phyloP scores from a whole-genome alignment of 2,888 invertebrate species.

The Pharmacophagus antenor region DNA sequence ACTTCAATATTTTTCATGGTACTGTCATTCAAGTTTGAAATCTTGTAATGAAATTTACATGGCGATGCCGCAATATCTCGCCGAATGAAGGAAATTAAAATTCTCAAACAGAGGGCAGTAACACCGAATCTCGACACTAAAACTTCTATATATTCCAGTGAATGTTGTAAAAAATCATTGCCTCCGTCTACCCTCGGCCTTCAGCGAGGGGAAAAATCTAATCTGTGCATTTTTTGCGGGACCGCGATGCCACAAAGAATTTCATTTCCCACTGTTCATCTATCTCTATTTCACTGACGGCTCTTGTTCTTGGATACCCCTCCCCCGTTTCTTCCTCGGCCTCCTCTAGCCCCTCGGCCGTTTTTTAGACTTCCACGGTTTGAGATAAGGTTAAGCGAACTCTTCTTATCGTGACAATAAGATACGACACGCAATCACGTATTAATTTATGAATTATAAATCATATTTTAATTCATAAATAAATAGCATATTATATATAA shows the following conservation, averaged over 20 bases:
- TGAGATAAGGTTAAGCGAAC: conserved; percentile 79
- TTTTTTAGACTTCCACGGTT: conserved; percentile 79
- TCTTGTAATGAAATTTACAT: conserved; percentile 28
- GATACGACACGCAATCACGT: conserved; percentile 58
- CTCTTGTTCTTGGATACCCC: conserved; percentile 75
- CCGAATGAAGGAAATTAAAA: conserved; percentile 78
- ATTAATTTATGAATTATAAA: conserved; percentile 70
- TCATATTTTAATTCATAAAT: no score
- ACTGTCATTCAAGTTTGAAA: conserved; percentile 14
- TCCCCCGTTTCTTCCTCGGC: conserved; percentile 42
- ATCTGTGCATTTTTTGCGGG: conserved; percentile 82
- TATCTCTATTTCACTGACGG: conserved; percentile 82
- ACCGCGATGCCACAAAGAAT: conserved; percentile 82
- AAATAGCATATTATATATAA: background rate
- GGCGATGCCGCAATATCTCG: conserved; percentile 43
- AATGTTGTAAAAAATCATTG: conserved; percentile 81
- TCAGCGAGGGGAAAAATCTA: conserved; percentile 80
- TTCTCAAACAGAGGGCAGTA: conserved; percentile 75
- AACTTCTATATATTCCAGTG: conserved; percentile 74
- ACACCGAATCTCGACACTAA: conserved; percentile 78
- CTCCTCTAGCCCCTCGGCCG: conserved; percentile 50
- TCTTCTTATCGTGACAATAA: conserved; percentile 74
- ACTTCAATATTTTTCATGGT: background rate
- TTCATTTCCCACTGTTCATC: conserved; percentile 83
- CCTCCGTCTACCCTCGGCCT: conserved; percentile 69